Evolutionary conservation across 2,888 invertebrate species (phyloP).

Genomic region (Gibbula magus): DNA sequence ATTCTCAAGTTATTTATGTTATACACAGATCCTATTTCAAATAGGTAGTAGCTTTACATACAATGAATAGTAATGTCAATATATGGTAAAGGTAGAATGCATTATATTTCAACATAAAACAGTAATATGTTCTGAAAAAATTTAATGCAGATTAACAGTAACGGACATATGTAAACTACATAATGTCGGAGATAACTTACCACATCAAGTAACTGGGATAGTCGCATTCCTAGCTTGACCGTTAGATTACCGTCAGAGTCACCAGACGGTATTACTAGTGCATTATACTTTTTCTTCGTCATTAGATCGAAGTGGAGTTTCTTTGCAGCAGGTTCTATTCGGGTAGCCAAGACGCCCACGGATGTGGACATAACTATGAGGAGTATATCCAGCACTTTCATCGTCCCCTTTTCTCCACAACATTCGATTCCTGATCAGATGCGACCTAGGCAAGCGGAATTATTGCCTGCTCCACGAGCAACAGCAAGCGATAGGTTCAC

Average conservation of each 20-base stretch:
- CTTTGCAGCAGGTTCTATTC: constrained; percentile 88
- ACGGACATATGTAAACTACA: not conserved
- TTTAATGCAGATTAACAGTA: not conserved
- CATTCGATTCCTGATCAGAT: constrained; percentile 13
- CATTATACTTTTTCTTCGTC: constrained; percentile 88
- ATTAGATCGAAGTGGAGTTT: constrained; percentile 95
- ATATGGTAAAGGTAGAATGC: not conserved
- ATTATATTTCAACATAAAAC: not conserved
- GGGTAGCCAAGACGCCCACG: not conserved
- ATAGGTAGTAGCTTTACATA: not conserved
- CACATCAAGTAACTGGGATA: constrained; percentile 98
- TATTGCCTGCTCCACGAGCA: not conserved
- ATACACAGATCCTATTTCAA: not conserved
- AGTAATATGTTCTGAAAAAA: not conserved
- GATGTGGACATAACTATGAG: not conserved
- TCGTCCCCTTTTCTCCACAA: not conserved
- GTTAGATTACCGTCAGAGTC: constrained; percentile 92
- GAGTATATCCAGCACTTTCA: not conserved
- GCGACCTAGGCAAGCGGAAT: constrained; percentile 4
- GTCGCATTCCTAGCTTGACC: constrained; percentile 92
- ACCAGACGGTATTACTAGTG: constrained; percentile 89
- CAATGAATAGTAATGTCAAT: not conserved
- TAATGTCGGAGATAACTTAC: constrained; percentile 80
- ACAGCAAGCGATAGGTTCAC: not conserved
- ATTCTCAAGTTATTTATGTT: no score